A percentile compares a stretch with the other conserved stretches of the same genome.
Conservation (phyloP, 2,797 vertebrate genomes). For the Semaprochilodus insignis region DNA sequence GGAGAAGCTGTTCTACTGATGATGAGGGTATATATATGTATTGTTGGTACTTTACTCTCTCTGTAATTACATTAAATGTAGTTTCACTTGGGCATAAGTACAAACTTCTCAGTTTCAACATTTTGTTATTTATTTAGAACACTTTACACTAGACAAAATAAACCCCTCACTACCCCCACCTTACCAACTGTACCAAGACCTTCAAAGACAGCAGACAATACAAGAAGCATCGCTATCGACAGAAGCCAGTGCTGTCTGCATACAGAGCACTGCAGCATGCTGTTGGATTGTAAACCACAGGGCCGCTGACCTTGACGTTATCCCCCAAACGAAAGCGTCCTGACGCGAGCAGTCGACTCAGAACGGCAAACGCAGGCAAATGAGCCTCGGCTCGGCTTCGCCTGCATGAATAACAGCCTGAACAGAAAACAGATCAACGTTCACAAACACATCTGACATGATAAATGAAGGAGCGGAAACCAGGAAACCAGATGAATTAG, state of each 20-base stretch:
- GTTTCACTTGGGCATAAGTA: too few relatives aligned
- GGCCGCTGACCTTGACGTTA: background rate
- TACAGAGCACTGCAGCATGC: background rate
- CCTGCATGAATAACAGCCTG: background rate
- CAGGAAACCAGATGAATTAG: background rate
- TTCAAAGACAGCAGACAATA: background rate
- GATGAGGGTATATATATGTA: too few relatives aligned
- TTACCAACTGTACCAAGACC: too few relatives aligned
- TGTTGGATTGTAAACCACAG: background rate
- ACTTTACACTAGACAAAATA: too few relatives aligned
- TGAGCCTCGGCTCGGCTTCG: background rate
- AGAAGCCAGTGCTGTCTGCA: constrained; percentile 1
- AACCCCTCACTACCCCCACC: too few relatives aligned
- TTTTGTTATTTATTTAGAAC: too few relatives aligned
- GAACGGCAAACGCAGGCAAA: background rate
- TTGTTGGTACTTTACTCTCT: too few relatives aligned
- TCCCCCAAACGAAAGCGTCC: background rate
- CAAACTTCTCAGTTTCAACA: too few relatives aligned
- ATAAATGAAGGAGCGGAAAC: background rate
- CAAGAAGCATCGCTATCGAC: background rate
- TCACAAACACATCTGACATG: background rate
- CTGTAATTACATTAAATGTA: too few relatives aligned
- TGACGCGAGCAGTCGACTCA: background rate
- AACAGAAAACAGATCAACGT: background rate
- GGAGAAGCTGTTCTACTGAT: too few relatives aligned